Evolutionary conservation across 2,797 vertebrate species (phyloP).

Genomic region (Rhabdomys pumilio): DNA sequence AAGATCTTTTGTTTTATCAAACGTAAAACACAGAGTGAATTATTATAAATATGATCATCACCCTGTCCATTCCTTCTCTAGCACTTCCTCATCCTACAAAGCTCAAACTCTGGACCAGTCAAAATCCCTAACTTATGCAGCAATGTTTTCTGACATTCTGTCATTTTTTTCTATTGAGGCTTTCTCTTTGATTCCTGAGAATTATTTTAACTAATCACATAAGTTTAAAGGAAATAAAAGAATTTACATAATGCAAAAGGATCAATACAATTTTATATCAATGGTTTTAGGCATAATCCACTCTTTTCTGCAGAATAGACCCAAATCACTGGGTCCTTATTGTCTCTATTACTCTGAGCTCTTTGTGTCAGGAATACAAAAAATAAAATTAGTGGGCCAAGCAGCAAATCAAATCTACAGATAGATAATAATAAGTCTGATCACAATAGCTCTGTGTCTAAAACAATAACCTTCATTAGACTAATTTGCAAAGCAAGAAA

Average conservation of each 20-base stretch:
- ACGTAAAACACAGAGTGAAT: background rate
- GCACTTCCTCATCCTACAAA: background rate
- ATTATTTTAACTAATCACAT: background rate
- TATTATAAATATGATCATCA: background rate
- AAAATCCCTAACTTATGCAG: background rate
- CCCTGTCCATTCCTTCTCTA: background rate
- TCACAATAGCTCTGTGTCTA: constrained; percentile 11
- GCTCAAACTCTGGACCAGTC: background rate
- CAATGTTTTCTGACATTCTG: constrained; percentile 11
- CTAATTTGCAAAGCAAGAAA: background rate
- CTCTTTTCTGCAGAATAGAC: background rate
- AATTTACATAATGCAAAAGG: background rate
- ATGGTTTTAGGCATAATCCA: background rate
- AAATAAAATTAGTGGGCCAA: constrained; percentile 23
- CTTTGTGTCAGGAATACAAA: constrained; percentile 59
- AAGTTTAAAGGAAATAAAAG: constrained; percentile 16
- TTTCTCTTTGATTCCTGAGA: background rate
- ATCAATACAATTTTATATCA: background rate
- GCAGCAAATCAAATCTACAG: constrained; percentile 24
- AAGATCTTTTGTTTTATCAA: background rate
- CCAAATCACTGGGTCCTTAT: constrained; percentile 38
- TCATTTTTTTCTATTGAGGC: background rate
- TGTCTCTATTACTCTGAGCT: background rate
- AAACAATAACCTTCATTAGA: constrained; percentile 38
- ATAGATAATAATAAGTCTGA: background rate